These are phyloP conservation scores for Myodes glareolus DNA, from an alignment of 2,113 vertebrate species.

Conservation along the genomic window DNA sequence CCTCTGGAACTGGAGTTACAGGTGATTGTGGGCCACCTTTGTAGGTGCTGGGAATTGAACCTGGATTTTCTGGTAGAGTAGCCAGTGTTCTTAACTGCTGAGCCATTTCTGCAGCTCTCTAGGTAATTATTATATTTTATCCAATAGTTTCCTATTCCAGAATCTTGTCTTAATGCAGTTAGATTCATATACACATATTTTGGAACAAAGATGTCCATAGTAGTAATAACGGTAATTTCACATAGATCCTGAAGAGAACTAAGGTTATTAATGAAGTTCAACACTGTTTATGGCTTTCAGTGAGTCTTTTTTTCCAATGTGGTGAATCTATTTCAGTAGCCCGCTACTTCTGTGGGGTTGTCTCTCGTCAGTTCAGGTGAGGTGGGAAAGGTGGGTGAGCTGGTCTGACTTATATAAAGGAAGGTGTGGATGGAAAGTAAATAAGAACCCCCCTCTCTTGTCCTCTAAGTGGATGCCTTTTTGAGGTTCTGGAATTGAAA, in stretches of 20 bases:
- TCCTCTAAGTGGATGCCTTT: too few species aligned
- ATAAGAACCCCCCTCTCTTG: neutral
- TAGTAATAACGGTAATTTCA: neutral
- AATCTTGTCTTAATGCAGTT: conserved; percentile 26
- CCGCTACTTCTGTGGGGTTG: neutral
- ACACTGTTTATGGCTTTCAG: neutral
- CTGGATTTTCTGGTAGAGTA: neutral
- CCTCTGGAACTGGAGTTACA: neutral
- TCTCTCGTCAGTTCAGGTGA: neutral
- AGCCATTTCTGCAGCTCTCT: neutral
- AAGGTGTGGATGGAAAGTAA: neutral
- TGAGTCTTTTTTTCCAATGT: neutral
- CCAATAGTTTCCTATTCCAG: conserved; percentile 2
- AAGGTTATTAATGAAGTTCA: neutral
- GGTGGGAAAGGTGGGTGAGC: neutral
- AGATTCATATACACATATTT: neutral
- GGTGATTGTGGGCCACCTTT: neutral
- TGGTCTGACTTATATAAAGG: neutral
- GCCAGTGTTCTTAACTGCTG: neutral
- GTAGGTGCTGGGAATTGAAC: neutral
- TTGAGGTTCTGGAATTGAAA: neutral
- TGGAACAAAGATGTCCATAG: neutral
- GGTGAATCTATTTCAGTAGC: neutral
- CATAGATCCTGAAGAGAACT: neutral
- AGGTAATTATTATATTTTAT: neutral